Conservation (phyloP, 2,888 invertebrate species). For the Agonum fuliginosum region DNA sequence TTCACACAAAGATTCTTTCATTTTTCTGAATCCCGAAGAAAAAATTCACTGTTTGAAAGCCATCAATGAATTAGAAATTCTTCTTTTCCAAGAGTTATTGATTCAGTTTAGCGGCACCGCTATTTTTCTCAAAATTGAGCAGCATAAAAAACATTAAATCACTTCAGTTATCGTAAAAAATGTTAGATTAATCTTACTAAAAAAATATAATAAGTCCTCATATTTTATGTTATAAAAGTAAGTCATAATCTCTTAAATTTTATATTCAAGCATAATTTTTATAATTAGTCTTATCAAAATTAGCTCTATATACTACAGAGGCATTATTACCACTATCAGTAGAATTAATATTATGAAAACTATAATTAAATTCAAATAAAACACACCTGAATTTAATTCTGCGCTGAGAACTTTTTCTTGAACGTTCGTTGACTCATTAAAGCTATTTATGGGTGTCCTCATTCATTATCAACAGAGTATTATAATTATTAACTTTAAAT, state of each 20-base stretch:
- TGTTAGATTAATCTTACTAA: background rate
- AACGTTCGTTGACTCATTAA: conserved; percentile 11
- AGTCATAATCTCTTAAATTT: conserved; percentile 32
- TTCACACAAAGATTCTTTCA: no score
- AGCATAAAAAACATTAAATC: no score
- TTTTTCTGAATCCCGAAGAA: no score
- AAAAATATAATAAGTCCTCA: background rate
- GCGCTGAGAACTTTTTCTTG: conserved; percentile 2
- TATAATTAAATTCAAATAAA: conserved; percentile 41
- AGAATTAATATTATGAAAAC: conserved; percentile 31
- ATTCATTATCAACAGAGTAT: conserved; percentile 19
- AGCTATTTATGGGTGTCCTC: conserved; percentile 19
- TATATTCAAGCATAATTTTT: conserved; percentile 25
- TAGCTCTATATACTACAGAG: background rate
- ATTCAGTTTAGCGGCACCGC: background rate
- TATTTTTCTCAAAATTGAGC: no score
- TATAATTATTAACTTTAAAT: conserved; percentile 2
- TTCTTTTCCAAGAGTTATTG: no score
- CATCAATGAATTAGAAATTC: no score
- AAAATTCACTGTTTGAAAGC: no score
- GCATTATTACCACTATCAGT: conserved; percentile 29
- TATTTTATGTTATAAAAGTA: background rate
- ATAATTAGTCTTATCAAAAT: conserved; percentile 39
- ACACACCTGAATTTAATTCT: conserved; percentile 26
- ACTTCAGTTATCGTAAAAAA: background rate